Percentiles rank a stretch among this genome's conserved stretches.
Evolutionary conservation across 1,140 invertebrate species (phyloP).

Genomic region (Drosophila arawakana): DNA sequence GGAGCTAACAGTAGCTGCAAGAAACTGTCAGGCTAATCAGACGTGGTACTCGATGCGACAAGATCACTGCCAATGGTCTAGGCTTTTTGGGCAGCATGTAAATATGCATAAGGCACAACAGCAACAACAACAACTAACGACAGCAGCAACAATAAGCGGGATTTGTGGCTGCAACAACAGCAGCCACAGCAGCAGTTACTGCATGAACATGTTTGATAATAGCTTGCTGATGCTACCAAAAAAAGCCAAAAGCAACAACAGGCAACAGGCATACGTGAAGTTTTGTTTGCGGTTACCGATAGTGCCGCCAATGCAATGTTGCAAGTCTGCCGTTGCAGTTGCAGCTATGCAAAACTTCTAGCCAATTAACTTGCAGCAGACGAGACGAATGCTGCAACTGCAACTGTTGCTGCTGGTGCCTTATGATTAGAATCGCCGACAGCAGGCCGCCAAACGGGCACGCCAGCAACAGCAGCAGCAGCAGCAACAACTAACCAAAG

Average conservation of each 20-base stretch:
- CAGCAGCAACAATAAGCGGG: conserved; percentile 49
- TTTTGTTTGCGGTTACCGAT: conserved; percentile 46
- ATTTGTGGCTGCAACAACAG: conserved; percentile 48
- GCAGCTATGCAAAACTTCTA: conserved; percentile 79
- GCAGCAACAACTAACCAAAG: conserved; percentile 65
- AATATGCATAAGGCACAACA: conserved; percentile 63
- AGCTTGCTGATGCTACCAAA: conserved; percentile 57
- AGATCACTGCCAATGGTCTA: conserved; percentile 68
- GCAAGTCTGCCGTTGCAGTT: conserved; percentile 31
- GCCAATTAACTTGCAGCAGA: conserved; percentile 74
- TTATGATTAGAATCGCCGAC: conserved; percentile 80
- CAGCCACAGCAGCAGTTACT: conserved; percentile 5
- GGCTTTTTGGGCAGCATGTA: conserved; percentile 51
- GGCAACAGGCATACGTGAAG: conserved; percentile 28
- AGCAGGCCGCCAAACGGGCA: conserved; percentile 67
- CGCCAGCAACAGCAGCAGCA: conserved; percentile 35
- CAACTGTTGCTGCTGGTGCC: conserved; percentile 58
- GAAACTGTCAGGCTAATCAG: conserved; percentile 76
- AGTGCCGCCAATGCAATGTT: conserved; percentile 63
- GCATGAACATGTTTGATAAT: conserved; percentile 61
- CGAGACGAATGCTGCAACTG: conserved; percentile 31
- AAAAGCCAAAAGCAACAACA: conserved; percentile 51
- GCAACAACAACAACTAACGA: conserved; percentile 12
- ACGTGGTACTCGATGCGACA: conserved; percentile 69
- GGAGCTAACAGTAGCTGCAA: conserved; percentile 65